Percentiles rank a stretch among this genome's conserved stretches.
These are phyloP conservation scores for Sinocyclocheilus maitianheensis DNA, from an alignment of 2,113 vertebrate genomes.

Conservation along the genomic window DNA sequence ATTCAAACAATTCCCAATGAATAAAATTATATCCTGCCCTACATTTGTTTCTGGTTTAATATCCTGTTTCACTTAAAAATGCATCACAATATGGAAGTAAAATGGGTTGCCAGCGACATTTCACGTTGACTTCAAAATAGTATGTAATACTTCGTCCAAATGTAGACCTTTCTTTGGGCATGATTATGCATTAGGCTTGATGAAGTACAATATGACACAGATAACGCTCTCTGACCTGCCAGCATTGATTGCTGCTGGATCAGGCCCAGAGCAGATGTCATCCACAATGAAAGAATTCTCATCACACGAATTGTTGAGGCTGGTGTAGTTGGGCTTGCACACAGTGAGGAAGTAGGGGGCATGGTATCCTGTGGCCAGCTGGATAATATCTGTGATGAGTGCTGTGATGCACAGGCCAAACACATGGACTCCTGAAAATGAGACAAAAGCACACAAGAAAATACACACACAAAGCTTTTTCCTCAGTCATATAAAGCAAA, in stretches of 20 bases:
- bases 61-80: no score
- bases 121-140: background rate
- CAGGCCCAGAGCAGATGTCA: slow-evolving; percentile 92
- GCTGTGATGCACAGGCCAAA: slow-evolving; percentile 97
- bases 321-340: slow-evolving; percentile 97
- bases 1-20: background rate
- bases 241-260: slow-evolving; percentile 85
- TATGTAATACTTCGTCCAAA: background rate
- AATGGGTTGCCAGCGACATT: background rate
- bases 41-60: background rate
- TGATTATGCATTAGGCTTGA: background rate
- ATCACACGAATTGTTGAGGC: slow-evolving; percentile 90
- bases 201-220: background rate
- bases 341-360: slow-evolving; percentile 96
- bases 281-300: slow-evolving; percentile 92
- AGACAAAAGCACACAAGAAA: slow-evolving; percentile 16
- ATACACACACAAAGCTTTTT: background rate
- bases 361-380: slow-evolving; percentile 94
- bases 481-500: background rate
- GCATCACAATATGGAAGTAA: no score
- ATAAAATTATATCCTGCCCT: background rate
- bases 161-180: background rate
- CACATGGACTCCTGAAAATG: slow-evolving; percentile 86
- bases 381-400: slow-evolving; percentile 95
- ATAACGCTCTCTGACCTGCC: slow-evolving; percentile 82